Base-by-base conservation (phyloP, 2,797 vertebrate species). In the Paramormyrops hopkinsi region DNA sequence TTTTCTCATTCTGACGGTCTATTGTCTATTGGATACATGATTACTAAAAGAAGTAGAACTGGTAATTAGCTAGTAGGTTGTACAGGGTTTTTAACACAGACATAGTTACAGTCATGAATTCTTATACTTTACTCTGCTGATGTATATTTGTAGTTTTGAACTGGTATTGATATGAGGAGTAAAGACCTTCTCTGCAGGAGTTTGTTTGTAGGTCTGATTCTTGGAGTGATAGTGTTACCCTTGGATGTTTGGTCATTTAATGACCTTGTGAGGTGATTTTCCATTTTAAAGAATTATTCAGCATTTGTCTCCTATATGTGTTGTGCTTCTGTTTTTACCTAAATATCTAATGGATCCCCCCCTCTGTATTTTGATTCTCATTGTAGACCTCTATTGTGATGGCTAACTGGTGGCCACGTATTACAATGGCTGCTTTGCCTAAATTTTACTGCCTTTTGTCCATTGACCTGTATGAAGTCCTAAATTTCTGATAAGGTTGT, bases 401-500 rank as follows among this genome's bases (percentile, higher is more conserved):
- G 62, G 29, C 48, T 79, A n/a, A 87, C 62, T 50, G 86, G 54
- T 25, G n/a, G 2, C 33, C 56, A 19, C n/a, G 17, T 46, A 12
- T 82, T 46, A 79, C 51, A 73, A 53, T 89, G 88, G 48, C 69
- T 59, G 89, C 33, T 50, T 46, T 59, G 17, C 25, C 50, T 62
- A 19, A 29, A 82, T 62, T 12, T 62, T 37, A 19, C 44, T 41
- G 41, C 8, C 73, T 62, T 59, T 22, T 84, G 4, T 84, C 46
- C 37, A 54, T 8, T 88, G 41, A 56, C 90, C 46, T 25, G 93
- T 94, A 94, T 93, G 93, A 93, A 95, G 94, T 94, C 94, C 93
- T 93, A 92, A 92, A 94, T 94, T 93, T 93, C 94, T 94, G 95
- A 95, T 95, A 94, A 95, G 94, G 92, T 93, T 90, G 91, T 92